Conservation (phyloP, 2,888 invertebrate genomes). For the Girardia tigrina region DNA sequence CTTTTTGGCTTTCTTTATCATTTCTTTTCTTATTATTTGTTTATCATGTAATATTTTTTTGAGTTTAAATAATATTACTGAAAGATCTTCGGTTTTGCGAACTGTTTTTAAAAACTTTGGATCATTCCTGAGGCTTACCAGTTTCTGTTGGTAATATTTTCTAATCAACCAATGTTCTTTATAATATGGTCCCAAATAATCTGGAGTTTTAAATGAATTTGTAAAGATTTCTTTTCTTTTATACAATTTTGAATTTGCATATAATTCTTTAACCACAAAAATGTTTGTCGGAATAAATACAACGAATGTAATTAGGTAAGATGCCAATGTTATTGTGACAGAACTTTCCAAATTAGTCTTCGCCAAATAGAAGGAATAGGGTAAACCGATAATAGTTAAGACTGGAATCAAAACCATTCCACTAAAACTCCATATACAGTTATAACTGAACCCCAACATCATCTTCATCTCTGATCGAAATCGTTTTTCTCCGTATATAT, state of each 20-base stretch:
- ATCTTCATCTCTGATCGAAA: not conserved
- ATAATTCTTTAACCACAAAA: not conserved
- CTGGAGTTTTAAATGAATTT: too few relatives aligned
- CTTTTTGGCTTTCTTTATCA: too few relatives aligned
- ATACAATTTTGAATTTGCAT: not conserved
- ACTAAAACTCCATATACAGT: not conserved
- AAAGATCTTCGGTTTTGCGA: not conserved
- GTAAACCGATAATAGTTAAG: not conserved
- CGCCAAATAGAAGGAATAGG: not conserved
- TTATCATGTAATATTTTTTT: too few relatives aligned
- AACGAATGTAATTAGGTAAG: too few relatives aligned
- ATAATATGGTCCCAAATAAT: conserved; percentile 5
- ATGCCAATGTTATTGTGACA: not conserved
- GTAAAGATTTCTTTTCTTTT: not conserved
- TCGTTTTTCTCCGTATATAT: not conserved
- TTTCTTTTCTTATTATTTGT: too few relatives aligned
- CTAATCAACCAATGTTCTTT: not conserved
- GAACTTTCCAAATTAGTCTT: not conserved
- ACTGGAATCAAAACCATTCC: not conserved
- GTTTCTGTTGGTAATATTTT: not conserved
- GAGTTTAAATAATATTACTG: too few relatives aligned
- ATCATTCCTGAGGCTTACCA: not conserved
- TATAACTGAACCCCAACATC: not conserved
- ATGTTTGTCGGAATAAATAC: not conserved
- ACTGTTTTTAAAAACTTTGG: not conserved